Base-by-base conservation (phyloP, 2,888 invertebrate genomes). In the Napeogenes sylphis region DNA sequence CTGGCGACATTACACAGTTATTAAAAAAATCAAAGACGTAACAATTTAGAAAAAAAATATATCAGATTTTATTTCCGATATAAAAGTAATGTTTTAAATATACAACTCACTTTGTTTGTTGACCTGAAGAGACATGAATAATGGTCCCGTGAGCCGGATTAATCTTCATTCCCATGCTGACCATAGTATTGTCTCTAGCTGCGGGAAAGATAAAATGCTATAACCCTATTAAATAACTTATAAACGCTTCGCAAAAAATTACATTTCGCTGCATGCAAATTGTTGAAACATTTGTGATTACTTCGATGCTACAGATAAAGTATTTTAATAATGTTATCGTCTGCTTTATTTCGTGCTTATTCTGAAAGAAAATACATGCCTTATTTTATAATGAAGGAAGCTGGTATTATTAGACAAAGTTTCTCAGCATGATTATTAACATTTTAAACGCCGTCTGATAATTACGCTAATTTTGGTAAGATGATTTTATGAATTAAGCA, bases 101-200 rank as follows among this genome's bases (percentile, higher is more conserved):
- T 21, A 21, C 21, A 35, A 62, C 82, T 83, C 71, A 90, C 90
- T 88, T 90, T 1, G 89, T 89, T 73, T 90, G 90, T 60, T 90
- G 90, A 35, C 90, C 90, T 0, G 90, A 90, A 32, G 90, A 90
- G 30, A 90, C 89, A 60, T 90, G 90, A 14, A 90, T 90, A 57
- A 90, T 89, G 54, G 90, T 89, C 4, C 90, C 90, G 66, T 90
- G 90, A 0, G 89, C 82, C 2, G 89, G 89, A 64, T 89, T 90
- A 4, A 90, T 90, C 73, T 90, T 90, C 89, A 88, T 90, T 46
- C 90, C 90, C 89, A 89, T 89, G 72, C 87, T 88, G 71, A 85
- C 88, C 3, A 85, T 83, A 0, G 86, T 83, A 71, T 80, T 87
- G 70, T 90, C 90, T 74, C 89, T 90, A 89, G 79, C 90, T 90